phyloP scores from a whole-genome alignment of 1,140 invertebrate genomes.

The Mamestra configurata region DNA sequence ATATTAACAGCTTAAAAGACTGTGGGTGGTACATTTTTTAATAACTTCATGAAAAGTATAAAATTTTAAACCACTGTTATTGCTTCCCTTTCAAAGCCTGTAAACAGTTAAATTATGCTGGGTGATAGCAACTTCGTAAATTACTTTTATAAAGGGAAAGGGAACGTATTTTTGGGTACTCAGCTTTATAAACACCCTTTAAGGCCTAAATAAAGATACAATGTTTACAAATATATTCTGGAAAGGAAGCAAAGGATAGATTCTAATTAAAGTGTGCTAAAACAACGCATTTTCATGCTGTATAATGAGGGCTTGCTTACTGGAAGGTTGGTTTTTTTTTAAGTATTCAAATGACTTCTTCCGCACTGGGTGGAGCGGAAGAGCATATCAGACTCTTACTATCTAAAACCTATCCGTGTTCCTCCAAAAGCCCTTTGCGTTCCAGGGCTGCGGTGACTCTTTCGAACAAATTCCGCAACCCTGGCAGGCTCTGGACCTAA shows the following conservation, averaged over 20 bases:
- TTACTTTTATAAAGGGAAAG: slow-evolving; percentile 39
- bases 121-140: slow-evolving; percentile 41
- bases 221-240: slow-evolving; percentile 30
- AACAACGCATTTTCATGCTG: neutral
- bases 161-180: slow-evolving; percentile 36
- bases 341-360: no score
- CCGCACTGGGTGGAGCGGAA: no score
- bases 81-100: slow-evolving; percentile 35
- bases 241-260: neutral
- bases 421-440: no score
- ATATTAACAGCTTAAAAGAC: slow-evolving; percentile 16
- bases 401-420: no score
- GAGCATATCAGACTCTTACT: no score
- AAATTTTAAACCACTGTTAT: slow-evolving; percentile 42
- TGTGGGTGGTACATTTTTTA: slow-evolving; percentile 36
- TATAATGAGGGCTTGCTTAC: neutral
- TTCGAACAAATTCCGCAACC: no score
- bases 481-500: no score
- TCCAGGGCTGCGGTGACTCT: no score
- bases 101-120: slow-evolving; percentile 46
- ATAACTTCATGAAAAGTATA: slow-evolving; percentile 36
- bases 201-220: slow-evolving; percentile 39
- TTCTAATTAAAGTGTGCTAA: slow-evolving; percentile 16
- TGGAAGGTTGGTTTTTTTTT: no score
- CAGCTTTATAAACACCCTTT: slow-evolving; percentile 41